Base-by-base conservation (phyloP, 2,113 vertebrate species). In the Hoplias malabaricus region DNA sequence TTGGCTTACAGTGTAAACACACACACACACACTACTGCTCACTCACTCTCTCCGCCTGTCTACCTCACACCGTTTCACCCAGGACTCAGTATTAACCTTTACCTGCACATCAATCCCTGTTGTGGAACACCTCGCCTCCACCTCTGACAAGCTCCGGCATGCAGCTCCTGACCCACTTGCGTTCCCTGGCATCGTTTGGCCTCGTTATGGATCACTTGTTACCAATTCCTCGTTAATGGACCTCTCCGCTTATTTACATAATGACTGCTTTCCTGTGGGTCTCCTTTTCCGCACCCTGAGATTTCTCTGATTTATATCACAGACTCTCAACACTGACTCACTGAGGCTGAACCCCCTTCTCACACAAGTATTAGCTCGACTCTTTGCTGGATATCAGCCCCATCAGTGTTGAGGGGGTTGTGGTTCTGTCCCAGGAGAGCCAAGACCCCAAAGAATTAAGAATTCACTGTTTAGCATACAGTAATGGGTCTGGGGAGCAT, bases 391-490 rank as follows among this genome's bases (percentile, higher is more conserved):
- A 53, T 54, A 29, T 63, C 31, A 38, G 19, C 1, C 12, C 4
- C 12, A 42, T 46, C 31, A 29, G 40, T 9, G 13, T 74, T 63
- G 31, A 62, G 34, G 57, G 21, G 50, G 21, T 16, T 8, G 8
- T 4, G 7, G 31, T 65, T 33, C n/a, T 36, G 43, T 63, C 72
- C 42, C 46, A 42, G 36, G 42, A 61, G 23, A 48, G 65, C 29
- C 36, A 31, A 21, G 8, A 16, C 19, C 16, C 13, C 10, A 48
- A 65, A 76, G 77, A 54, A 66, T 62, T 76, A 83, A 72, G 31
- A 31, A 23, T 59, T 66, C 31, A 59, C 63, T 59, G 70, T 59
- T 82, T 69, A 67, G 50, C 81, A 76, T 68, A 68, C 48, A 53
- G 48, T 53, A 53, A 61, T 43, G 61, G 50, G 27, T 36, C 38